Base-by-base conservation (phyloP, 2,797 vertebrate species). In the Sebastes itinus region DNA sequence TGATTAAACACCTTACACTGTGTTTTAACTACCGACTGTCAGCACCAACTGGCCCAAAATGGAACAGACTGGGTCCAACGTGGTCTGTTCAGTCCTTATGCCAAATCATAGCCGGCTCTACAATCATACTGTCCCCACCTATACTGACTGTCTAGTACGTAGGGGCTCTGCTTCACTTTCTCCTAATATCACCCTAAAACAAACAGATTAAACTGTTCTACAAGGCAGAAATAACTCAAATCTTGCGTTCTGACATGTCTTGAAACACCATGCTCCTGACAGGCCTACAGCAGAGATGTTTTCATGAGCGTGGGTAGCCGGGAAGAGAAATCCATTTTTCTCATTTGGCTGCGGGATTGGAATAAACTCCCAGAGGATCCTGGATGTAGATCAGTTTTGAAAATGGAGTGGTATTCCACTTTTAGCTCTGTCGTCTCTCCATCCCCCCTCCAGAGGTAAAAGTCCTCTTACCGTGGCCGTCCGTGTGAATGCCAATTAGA, bases 311-410 rank as follows among this genome's bases (percentile, higher is more conserved):
- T 59, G 73, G 77, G 63, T 61, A 18, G 56, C 46, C n/a, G 22
- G 32, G 76, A 71, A 69, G 63, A 86, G 69, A 80, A 91, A 88
- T 90, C 68, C 30, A 85, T 89, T 85, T 85, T 87, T 85, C 84
- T 87, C 75, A 90, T 89, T 89, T 92, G 73, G 80, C 71, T 78
- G 11, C 59, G 80, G 86, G 80, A 90, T 82, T 87, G 80, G 35
- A 86, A 75, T 56, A 67, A 80, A 70, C 18, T 32, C 79, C 67
- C 20, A 0, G 61, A 61, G 77, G 64, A 77, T 82, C 78, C 55
- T 73, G 67, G 69, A 80, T 49, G 62, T 80, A 77, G 49, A 87
- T 81, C 79, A 79, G 79, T 38, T 81, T 87, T 81, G 30, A 81
- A 73, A 87, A 81, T 72, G 62, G 75, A 89, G 60, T 59, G 54